phyloP scores from a whole-genome alignment of 2,888 invertebrate genomes.

The Tenthredo livida region DNA sequence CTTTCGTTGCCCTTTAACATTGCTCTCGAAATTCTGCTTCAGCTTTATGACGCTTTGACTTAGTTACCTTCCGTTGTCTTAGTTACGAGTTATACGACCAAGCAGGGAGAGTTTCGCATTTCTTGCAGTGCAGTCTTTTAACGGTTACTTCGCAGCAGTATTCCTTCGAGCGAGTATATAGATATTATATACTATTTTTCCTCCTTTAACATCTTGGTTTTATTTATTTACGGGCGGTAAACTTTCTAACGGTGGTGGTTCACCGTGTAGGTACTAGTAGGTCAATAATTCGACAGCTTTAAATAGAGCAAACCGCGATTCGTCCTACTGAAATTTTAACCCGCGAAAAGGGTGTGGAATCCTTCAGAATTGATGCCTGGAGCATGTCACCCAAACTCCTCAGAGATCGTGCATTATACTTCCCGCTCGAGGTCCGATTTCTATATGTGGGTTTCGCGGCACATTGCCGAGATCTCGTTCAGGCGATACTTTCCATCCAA shows the following conservation, averaged over 20 bases:
- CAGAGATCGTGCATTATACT: conserved; percentile 18
- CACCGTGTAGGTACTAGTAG: neutral
- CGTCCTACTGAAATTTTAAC: neutral
- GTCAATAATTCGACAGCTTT: neutral
- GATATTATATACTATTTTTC: neutral
- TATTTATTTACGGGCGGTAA: neutral
- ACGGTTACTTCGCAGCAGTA: neutral
- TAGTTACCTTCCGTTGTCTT: conserved; percentile 14
- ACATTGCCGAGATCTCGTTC: conserved; percentile 21
- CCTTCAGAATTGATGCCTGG: conserved; percentile 22
- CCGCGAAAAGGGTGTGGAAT: conserved; percentile 3
- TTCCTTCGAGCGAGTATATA: neutral
- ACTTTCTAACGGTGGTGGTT: neutral
- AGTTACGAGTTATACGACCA: conserved; percentile 15
- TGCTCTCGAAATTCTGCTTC: conserved; percentile 16
- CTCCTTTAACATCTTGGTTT: neutral
- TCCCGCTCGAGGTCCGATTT: neutral
- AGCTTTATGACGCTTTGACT: neutral
- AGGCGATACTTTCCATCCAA: conserved; percentile 30
- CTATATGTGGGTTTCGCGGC: neutral
- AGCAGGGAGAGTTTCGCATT: conserved; percentile 10
- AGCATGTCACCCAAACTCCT: conserved; percentile 20
- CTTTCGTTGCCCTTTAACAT: neutral
- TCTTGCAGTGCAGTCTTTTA: neutral
- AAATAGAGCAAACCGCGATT: conserved; percentile 1